These are phyloP conservation scores for Gymnosoma rotundatum DNA, from an alignment of 2,888 invertebrate species.

Conservation along the genomic window DNA sequence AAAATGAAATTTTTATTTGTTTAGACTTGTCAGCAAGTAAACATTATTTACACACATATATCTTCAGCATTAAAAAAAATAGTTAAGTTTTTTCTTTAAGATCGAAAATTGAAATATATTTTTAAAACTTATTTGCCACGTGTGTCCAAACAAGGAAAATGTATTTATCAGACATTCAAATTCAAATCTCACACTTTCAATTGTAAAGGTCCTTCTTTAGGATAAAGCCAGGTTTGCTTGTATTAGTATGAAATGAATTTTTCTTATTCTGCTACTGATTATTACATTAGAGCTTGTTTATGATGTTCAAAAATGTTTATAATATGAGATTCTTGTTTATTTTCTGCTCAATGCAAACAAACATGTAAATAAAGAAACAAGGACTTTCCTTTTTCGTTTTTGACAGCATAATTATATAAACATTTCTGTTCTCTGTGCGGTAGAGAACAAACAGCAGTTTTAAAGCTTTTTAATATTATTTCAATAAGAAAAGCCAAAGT, in stretches of 20 bases:
- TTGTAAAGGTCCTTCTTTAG: neutral
- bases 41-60: neutral
- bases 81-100: neutral
- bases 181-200: neutral
- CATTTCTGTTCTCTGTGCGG: neutral
- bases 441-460: conserved; percentile 33
- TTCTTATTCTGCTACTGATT: neutral
- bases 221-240: neutral
- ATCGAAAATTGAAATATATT: conserved; percentile 1
- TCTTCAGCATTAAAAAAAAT: neutral
- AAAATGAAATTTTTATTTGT: conserved; percentile 34
- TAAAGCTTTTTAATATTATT: conserved; percentile 13
- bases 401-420: conserved; percentile 23
- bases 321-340: conserved; percentile 37
- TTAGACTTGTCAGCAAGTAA: conserved; percentile 26
- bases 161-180: neutral
- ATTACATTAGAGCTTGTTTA: conserved; percentile 34
- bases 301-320: conserved; percentile 36
- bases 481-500: neutral
- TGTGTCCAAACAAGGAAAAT: conserved; percentile 30
- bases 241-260: neutral
- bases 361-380: conserved; percentile 45
- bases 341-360: too few relatives aligned
- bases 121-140: conserved; percentile 54
- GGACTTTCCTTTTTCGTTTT: conserved; percentile 28